phyloP scores from a whole-genome alignment of 2,113 vertebrate species.

The Quiscalus mexicanus region DNA sequence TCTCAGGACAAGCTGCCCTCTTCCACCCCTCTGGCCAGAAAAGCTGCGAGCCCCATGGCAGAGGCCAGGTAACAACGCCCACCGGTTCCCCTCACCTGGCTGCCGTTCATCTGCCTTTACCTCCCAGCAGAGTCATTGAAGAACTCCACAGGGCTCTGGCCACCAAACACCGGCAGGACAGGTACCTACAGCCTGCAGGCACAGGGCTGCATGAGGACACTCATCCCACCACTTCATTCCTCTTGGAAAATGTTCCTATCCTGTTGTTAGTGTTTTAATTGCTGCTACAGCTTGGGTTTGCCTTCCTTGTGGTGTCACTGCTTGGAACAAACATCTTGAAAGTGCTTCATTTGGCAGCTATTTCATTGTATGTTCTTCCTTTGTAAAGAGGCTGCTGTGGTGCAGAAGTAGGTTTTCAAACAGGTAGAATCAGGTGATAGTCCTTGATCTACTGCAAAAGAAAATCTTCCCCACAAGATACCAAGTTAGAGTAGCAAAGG shows the following conservation, averaged over 20 bases:
- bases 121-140: conserved; percentile 95
- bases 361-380: background rate
- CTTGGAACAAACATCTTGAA: background rate
- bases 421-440: background rate
- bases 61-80: conserved; percentile 86
- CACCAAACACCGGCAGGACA: conserved; percentile 95
- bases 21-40: conserved; percentile 79
- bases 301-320: background rate
- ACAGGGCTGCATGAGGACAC: background rate
- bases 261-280: background rate
- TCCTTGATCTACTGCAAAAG: background rate
- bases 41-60: conserved; percentile 58
- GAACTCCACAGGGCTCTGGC: conserved; percentile 93
- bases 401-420: background rate
- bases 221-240: background rate
- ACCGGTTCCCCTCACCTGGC: conserved; percentile 89
- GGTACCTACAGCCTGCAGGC: conserved; percentile 71
- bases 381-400: background rate
- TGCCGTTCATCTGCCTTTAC: conserved; percentile 84
- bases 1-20: conserved; percentile 79
- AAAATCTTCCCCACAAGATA: background rate
- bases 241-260: background rate
- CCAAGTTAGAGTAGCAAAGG: background rate
- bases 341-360: background rate
- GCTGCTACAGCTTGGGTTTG: background rate